phyloP scores from a whole-genome alignment of 1,140 invertebrate species.

The Lamellibrachia luymesi region DNA sequence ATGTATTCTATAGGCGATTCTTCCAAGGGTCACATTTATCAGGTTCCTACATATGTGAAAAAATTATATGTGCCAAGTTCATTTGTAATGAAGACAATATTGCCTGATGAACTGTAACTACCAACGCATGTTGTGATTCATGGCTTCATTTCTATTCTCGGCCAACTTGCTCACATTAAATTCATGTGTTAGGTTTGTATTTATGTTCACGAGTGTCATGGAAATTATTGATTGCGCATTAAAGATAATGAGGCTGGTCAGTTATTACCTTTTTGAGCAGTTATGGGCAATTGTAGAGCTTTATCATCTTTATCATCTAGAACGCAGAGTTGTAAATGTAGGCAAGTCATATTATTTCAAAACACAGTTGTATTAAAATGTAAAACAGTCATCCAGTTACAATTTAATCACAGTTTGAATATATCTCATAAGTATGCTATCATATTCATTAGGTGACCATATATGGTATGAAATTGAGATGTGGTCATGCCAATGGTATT shows the following conservation, averaged over 20 bases:
- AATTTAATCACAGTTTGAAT: not conserved
- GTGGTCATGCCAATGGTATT: not conserved
- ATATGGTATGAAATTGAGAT: not conserved
- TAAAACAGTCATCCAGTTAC: not conserved
- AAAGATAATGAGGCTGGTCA: not conserved
- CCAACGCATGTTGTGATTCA: not conserved
- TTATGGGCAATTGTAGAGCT: not conserved
- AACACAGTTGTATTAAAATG: not conserved
- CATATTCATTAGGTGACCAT: not conserved
- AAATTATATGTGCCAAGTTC: not conserved
- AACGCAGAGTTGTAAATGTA: not conserved
- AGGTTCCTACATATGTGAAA: not conserved
- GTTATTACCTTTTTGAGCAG: not conserved
- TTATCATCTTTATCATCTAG: not conserved
- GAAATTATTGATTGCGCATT: not conserved
- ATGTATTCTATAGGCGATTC: not conserved
- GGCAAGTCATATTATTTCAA: not conserved
- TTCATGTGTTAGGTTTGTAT: not conserved
- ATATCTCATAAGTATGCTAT: not conserved
- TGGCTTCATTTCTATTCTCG: not conserved
- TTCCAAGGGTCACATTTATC: not conserved
- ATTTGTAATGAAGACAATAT: not conserved
- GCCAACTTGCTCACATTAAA: not conserved
- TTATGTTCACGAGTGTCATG: not conserved
- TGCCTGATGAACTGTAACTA: not conserved